phyloP scores from a whole-genome alignment of 2,888 invertebrate genomes.

The Dusona sp. region DNA sequence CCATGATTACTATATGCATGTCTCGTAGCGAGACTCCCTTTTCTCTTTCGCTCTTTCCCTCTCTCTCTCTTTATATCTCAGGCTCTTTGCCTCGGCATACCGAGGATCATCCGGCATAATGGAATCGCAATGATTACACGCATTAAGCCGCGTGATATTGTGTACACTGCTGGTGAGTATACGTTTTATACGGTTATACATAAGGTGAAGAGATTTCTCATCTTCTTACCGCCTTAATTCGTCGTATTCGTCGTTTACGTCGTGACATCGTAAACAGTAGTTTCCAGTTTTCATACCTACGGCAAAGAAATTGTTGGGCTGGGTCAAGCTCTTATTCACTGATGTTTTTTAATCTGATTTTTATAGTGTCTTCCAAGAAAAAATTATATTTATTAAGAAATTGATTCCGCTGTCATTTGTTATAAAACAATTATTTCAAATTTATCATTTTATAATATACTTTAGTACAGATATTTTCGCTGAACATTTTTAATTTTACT shows the following conservation, averaged over 20 bases:
- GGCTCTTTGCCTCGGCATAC: slow-evolving; percentile 50
- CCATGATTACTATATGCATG: slow-evolving; percentile 60
- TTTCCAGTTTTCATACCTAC: slow-evolving; percentile 57
- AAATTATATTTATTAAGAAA: background rate
- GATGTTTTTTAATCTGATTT: background rate
- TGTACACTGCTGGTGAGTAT: slow-evolving; percentile 59
- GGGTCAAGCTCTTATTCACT: slow-evolving; percentile 45
- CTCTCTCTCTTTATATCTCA: slow-evolving; percentile 47
- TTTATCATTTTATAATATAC: too few species aligned
- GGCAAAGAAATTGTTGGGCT: slow-evolving; percentile 63
- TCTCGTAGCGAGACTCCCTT: slow-evolving; percentile 46
- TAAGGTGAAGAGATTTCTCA: slow-evolving; percentile 60
- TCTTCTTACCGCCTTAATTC: slow-evolving; percentile 58
- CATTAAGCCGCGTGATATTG: slow-evolving; percentile 68
- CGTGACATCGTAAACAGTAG: slow-evolving; percentile 65
- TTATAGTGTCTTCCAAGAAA: background rate
- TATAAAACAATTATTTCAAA: background rate
- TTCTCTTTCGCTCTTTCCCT: slow-evolving; percentile 35
- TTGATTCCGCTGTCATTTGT: background rate
- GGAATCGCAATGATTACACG: slow-evolving; percentile 70
- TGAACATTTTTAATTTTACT: background rate
- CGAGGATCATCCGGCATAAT: slow-evolving; percentile 66
- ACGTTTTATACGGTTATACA: slow-evolving; percentile 51
- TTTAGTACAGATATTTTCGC: too few species aligned
- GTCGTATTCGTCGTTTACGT: slow-evolving; percentile 54